Evolutionary conservation across 1,140 invertebrate genomes (phyloP), one percentile per base, ranked within the genome.

Genomic region (Tetranychus cinnabarinus): DNA sequence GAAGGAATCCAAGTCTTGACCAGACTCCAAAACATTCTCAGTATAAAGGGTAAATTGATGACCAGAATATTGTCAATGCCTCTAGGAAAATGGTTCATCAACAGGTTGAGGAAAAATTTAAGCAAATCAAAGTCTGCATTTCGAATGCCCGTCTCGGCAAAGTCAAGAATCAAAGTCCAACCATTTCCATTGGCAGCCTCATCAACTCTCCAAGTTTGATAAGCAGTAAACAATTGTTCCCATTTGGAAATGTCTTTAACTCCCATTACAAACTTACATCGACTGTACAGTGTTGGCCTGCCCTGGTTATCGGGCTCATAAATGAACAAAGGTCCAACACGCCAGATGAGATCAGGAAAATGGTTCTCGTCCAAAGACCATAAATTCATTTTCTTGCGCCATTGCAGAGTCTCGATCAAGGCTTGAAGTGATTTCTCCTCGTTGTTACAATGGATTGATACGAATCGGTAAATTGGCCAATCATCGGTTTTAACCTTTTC

Each of bases 381-480:
- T 0, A 63, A 39, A 12, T 10, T 23, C 31, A 56, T 34, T 34
- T 60, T 46, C 34, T 65, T 48, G 10, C 58, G 39, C 46, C 42
- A 63, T 42, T 48, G 35, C 0, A 64, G 37, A 13, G 62, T 42
- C 6, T 34, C 34, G 8, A 36, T 56, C 56, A 63, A 81, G 77
- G 45, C 81, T 34, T 61, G 54, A 3, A 57, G 33, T 4, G 65
- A 59, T 33, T 58, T 48, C 0, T 65, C 63, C 1, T 65, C 4
- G 33, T 63, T 54, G n/a, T 54, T 59, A 2, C 63, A 61, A 3
- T 45, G 34, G 23, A 61, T 61, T 8, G 64, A 48, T 2, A 67
- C 23, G 23, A 64, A 67, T 33, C 67, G 47, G 8, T 54, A 48
- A 2, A 66, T 56, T n/a, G 39, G 61, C 65, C 65, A 67, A 47